Conservation (phyloP, 2,113 vertebrate genomes). For the Urocitellus parryii region DNA sequence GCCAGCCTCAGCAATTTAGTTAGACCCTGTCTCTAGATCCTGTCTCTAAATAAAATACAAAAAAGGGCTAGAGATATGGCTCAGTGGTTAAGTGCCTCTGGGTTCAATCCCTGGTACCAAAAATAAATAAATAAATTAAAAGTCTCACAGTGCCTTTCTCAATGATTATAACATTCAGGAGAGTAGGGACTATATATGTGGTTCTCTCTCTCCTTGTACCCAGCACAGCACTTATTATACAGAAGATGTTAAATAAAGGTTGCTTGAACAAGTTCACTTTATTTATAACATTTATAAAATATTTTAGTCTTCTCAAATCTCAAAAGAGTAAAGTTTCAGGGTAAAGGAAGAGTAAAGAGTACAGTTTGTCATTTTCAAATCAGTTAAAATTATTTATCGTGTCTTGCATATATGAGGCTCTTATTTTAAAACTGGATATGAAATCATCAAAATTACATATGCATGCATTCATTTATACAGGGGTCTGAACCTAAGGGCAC, state of each 20-base stretch:
- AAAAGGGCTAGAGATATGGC: no score
- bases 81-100: background rate
- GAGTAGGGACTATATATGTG: background rate
- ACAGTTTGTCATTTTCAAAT: conserved; percentile 22
- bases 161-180: background rate
- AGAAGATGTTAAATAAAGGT: background rate
- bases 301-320: conserved; percentile 12
- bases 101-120: background rate
- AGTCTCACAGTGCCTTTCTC: background rate
- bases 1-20: no score
- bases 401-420: background rate
- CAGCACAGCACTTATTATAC: background rate
- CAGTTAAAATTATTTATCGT: conserved; percentile 37
- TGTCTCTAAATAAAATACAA: no score
- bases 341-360: no score
- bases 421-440: background rate
- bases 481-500: no score
- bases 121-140: background rate
- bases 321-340: conserved; percentile 20
- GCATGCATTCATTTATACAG: background rate
- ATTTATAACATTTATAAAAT: background rate
- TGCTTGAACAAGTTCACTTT: background rate
- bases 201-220: background rate
- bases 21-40: no score
- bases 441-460: conserved; percentile 25